These are phyloP conservation scores for Caranx melampygus DNA, from an alignment of 2,113 vertebrate genomes.

Conservation along the genomic window DNA sequence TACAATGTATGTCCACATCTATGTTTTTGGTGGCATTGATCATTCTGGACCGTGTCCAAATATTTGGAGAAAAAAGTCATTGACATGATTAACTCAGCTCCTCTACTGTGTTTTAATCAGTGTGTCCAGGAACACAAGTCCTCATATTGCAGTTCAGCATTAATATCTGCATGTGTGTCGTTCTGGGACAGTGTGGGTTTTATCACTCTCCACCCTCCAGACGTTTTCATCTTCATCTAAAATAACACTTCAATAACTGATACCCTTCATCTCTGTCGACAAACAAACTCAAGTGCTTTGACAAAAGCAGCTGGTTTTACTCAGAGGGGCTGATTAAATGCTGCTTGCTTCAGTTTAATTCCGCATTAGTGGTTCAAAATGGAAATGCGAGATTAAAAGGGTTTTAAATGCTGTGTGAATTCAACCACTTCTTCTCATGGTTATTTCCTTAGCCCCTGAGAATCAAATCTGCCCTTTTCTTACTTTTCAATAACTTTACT, in stretches of 20 bases:
- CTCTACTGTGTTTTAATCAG: background rate
- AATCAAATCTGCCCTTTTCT: conserved; percentile 1
- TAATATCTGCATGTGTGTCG: background rate
- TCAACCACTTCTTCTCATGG: background rate
- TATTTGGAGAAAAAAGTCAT: background rate
- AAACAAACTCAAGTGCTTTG: background rate
- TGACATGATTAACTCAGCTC: background rate
- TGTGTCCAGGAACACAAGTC: no score
- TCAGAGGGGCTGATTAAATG: background rate
- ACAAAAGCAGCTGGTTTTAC: background rate
- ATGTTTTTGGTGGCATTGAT: no score
- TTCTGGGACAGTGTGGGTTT: conserved; percentile 7
- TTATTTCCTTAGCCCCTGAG: background rate
- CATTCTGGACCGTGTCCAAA: no score
- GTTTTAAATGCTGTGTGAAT: background rate
- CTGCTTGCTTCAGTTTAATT: conserved; percentile 41
- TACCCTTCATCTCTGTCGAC: background rate
- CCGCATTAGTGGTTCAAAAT: conserved; percentile 44
- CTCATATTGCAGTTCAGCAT: background rate
- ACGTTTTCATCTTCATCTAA: conserved; percentile 13
- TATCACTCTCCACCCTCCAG: background rate
- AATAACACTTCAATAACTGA: conserved; percentile 1
- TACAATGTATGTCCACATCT: no score
- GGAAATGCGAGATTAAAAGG: conserved; percentile 8
- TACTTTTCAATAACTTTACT: background rate